These are phyloP conservation scores for Porphyrio hochstetteri DNA, from an alignment of 2,113 vertebrate species.

Conservation along the genomic window DNA sequence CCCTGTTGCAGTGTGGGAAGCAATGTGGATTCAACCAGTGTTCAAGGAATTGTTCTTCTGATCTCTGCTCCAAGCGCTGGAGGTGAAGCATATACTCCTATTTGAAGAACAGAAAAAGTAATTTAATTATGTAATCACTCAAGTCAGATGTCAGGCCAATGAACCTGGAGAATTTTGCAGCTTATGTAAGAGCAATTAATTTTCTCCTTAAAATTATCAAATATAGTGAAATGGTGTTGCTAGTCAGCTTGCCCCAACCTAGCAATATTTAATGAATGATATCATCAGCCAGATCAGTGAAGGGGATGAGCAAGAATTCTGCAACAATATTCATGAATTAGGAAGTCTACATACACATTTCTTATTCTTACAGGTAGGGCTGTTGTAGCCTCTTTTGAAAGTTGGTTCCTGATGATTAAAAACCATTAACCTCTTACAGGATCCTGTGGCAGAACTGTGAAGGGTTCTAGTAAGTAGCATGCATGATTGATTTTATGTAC, in stretches of 20 bases:
- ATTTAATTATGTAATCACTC: background rate
- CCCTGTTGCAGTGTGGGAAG: conserved; percentile 87
- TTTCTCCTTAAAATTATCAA: background rate
- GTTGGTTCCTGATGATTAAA: background rate
- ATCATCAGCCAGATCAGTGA: background rate
- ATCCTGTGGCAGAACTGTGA: background rate
- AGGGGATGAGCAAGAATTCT: background rate
- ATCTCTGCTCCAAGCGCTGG: conserved; percentile 84
- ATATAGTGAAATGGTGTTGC: background rate
- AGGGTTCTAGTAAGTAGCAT: background rate
- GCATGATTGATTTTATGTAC: background rate
- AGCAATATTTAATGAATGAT: background rate
- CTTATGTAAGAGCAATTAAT: background rate
- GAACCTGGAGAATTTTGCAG: background rate
- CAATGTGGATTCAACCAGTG: conserved; percentile 93
- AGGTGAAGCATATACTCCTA: conserved; percentile 89
- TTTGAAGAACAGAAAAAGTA: background rate
- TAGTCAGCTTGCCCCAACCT: background rate
- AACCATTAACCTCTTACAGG: background rate
- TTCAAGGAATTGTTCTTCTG: conserved; percentile 89
- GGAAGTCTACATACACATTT: background rate
- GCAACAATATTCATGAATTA: background rate
- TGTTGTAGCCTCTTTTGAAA: background rate
- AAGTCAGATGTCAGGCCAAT: background rate
- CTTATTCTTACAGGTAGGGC: background rate